A percentile compares a stretch with the other conserved stretches of the same genome.
Conservation (phyloP, 92 coral and sea anemone species). For the Blastomussa wellsi region DNA sequence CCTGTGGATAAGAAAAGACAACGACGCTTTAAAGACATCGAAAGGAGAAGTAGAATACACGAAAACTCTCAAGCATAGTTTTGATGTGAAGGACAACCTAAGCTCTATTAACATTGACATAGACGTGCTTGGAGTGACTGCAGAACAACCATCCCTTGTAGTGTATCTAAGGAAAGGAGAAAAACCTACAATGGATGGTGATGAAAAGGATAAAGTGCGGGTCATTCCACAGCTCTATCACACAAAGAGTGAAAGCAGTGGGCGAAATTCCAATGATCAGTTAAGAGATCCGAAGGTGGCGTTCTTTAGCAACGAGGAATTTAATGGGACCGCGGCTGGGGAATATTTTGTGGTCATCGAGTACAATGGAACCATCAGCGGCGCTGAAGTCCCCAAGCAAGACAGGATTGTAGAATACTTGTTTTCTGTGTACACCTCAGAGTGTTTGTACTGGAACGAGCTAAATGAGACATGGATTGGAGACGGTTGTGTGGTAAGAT, state of each 20-base stretch:
- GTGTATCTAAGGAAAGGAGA: conserved; percentile 46
- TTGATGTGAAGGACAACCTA: conserved; percentile 38
- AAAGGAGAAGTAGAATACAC: conserved; percentile 31
- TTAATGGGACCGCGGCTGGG: conserved; percentile 56
- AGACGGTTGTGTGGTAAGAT: conserved; percentile 59
- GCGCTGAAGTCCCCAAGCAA: conserved; percentile 33
- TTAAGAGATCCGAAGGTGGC: conserved; percentile 1
- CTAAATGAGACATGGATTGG: conserved; percentile 36
- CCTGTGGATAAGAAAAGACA: conserved; percentile 54
- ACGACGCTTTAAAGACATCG: conserved; percentile 13
- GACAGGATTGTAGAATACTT: conserved; percentile 42
- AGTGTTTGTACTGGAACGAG: conserved; percentile 56
- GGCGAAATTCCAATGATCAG: background rate
- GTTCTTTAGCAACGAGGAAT: conserved; percentile 30
- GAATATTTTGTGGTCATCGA: conserved; percentile 47
- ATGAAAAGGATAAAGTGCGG: conserved; percentile 10
- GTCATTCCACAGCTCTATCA: conserved; percentile 4
- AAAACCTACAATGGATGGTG: conserved; percentile 42
- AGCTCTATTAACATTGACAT: conserved; percentile 65
- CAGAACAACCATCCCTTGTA: conserved; percentile 25
- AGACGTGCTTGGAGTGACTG: conserved; percentile 7
- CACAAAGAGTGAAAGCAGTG: background rate
- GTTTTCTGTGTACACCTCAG: conserved; percentile 56
- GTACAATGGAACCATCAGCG: conserved; percentile 41
- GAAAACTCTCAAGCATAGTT: conserved; percentile 37